phyloP scores from a whole-genome alignment of 2,888 invertebrate species.

The Dioctria rufipes region DNA sequence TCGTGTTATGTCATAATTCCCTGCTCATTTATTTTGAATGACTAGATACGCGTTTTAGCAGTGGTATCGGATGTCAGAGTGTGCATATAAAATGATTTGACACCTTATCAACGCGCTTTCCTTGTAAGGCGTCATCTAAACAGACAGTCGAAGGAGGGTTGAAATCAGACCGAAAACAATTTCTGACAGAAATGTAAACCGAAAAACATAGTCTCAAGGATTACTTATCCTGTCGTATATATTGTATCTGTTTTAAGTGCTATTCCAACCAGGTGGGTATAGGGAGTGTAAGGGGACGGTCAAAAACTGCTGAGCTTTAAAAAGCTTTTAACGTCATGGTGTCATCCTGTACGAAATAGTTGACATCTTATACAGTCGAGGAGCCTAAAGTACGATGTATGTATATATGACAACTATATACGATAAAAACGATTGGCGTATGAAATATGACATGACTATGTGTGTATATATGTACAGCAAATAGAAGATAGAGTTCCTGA shows the following conservation, averaged over 20 bases:
- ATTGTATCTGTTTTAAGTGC: conserved; percentile 3
- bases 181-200: conserved; percentile 30
- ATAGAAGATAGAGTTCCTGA: conserved; percentile 8
- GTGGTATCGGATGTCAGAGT: conserved; percentile 56
- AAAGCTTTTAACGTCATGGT: conserved; percentile 47
- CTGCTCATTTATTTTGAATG: conserved; percentile 58
- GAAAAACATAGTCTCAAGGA: conserved; percentile 12
- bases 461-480: conserved; percentile 24
- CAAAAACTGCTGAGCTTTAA: conserved; percentile 48
- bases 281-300: not conserved
- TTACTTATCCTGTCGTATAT: conserved; percentile 2
- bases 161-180: conserved; percentile 46
- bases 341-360: conserved; percentile 48
- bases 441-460: conserved; percentile 25
- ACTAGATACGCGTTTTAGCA: conserved; percentile 49
- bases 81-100: conserved; percentile 54
- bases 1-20: conserved; percentile 61
- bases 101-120: conserved; percentile 51
- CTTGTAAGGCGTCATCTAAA: conserved; percentile 16
- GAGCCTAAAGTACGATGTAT: conserved; percentile 9
- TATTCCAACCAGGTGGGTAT: not conserved
- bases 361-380: conserved; percentile 40
- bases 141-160: conserved; percentile 27
- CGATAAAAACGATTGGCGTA: conserved; percentile 26
- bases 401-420: conserved; percentile 32